Percentiles rank a stretch among this genome's conserved stretches.
Evolutionary conservation across 2,113 vertebrate species (phyloP).

Genomic region (Melanocharis versteri): DNA sequence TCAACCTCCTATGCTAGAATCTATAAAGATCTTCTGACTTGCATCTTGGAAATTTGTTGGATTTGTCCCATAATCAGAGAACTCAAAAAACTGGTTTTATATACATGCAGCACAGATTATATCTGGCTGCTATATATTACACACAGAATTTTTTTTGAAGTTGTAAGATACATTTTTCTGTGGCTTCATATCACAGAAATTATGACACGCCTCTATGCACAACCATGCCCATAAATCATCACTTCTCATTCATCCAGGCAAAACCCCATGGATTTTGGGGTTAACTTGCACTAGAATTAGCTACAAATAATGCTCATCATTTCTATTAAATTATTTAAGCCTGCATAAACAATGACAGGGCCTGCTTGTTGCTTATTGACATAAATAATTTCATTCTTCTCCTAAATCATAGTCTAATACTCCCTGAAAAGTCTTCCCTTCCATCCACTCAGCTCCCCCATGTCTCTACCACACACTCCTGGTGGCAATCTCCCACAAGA

Average conservation of each 20-base stretch:
- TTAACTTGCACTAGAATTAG: background rate
- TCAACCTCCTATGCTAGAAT: background rate
- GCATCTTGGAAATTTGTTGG: background rate
- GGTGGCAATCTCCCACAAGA: background rate
- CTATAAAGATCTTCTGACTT: background rate
- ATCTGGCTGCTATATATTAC: background rate
- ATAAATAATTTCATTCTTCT: background rate
- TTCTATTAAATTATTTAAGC: background rate
- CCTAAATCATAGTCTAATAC: background rate
- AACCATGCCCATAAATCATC: background rate
- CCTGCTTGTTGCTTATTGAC: background rate
- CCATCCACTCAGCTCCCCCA: background rate
- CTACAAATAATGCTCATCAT: background rate
- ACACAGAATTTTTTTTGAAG: background rate
- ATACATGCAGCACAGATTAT: background rate
- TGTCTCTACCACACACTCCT: background rate
- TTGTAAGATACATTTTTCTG: background rate
- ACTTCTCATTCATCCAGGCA: background rate
- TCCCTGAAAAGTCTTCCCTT: background rate
- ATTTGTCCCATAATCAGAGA: background rate
- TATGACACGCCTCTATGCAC: background rate
- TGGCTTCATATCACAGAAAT: background rate
- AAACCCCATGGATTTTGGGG: background rate
- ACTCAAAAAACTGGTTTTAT: background rate
- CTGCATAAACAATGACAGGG: background rate